Conservation (phyloP, 2,888 invertebrate species). For the Sisyra nigra region DNA sequence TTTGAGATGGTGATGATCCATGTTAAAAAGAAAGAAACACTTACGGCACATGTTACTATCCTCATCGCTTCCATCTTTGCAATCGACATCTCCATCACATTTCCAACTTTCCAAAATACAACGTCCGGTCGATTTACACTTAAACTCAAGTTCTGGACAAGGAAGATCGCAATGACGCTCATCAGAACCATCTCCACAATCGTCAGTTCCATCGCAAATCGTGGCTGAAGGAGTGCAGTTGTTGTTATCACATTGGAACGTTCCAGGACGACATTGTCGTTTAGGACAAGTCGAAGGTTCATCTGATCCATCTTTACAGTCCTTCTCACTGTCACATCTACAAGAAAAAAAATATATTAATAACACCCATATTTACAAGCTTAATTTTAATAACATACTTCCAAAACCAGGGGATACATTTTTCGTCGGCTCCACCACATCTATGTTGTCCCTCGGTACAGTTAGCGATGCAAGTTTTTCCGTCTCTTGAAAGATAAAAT, state of each 20-base stretch:
- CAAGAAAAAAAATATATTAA: conserved; percentile 7
- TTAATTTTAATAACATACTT: conserved; percentile 31
- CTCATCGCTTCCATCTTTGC: conserved; percentile 86
- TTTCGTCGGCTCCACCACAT: conserved; percentile 51
- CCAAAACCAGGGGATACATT: conserved; percentile 66
- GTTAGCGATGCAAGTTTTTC: conserved; percentile 83
- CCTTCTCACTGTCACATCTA: conserved; percentile 77
- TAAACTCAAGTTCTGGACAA: conserved; percentile 80
- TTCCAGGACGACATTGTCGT: conserved; percentile 73
- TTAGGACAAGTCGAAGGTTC: conserved; percentile 72
- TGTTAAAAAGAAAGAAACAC: no score
- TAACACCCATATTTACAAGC: background rate
- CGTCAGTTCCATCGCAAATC: conserved; percentile 84
- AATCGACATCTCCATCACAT: conserved; percentile 91
- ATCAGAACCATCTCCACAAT: conserved; percentile 84
- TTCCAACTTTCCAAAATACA: conserved; percentile 84
- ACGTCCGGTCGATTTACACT: conserved; percentile 72
- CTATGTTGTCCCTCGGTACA: conserved; percentile 82
- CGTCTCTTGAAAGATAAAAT: conserved; percentile 65
- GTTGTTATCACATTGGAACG: conserved; percentile 86
- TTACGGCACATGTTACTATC: conserved; percentile 71
- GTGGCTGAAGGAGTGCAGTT: conserved; percentile 87
- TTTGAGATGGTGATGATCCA: no score
- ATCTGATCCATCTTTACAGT: conserved; percentile 84
- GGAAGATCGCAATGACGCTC: conserved; percentile 70